A percentile compares a stretch with the other conserved stretches of the same genome.
phyloP scores from a whole-genome alignment of 1,140 invertebrate genomes.

The Leptestheria dahalacensis region DNA sequence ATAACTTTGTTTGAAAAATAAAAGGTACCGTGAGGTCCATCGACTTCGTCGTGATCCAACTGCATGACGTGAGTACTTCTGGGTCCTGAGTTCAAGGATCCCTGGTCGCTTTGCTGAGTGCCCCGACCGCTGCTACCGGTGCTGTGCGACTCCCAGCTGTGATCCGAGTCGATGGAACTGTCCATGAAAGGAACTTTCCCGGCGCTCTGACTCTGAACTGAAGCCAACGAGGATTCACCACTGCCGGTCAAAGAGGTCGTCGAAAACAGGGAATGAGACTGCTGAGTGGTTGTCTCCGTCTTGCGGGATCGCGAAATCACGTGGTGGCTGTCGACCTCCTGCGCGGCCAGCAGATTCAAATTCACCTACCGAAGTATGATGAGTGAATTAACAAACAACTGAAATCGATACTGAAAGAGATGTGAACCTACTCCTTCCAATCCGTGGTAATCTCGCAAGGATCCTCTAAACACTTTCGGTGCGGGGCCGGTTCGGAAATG shows the following conservation, averaged over 20 bases:
- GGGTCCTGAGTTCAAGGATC: slow-evolving; percentile 2
- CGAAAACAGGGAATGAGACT: background rate
- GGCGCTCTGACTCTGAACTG: background rate
- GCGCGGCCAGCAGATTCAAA: background rate
- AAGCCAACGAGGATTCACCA: background rate
- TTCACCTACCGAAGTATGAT: background rate
- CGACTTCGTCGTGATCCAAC: slow-evolving; percentile 1
- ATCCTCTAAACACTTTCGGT: slow-evolving; percentile 23
- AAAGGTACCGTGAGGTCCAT: background rate
- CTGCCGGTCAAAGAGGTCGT: background rate
- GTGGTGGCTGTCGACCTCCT: background rate
- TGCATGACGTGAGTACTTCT: background rate
- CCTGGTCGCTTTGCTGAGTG: slow-evolving; percentile 9
- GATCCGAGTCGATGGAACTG: slow-evolving; percentile 12
- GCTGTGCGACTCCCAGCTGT: slow-evolving; percentile 10
- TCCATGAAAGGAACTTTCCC: slow-evolving; percentile 7
- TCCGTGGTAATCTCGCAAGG: slow-evolving; percentile 24
- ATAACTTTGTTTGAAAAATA: background rate
- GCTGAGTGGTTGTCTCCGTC: background rate
- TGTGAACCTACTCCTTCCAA: slow-evolving; percentile 25
- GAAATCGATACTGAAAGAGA: background rate
- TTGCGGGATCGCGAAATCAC: background rate
- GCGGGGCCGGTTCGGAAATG: slow-evolving; percentile 7
- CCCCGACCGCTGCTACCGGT: slow-evolving; percentile 4
- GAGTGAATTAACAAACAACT: background rate